Conservation (phyloP, 2,888 invertebrate genomes). For the Allygus modestus region DNA sequence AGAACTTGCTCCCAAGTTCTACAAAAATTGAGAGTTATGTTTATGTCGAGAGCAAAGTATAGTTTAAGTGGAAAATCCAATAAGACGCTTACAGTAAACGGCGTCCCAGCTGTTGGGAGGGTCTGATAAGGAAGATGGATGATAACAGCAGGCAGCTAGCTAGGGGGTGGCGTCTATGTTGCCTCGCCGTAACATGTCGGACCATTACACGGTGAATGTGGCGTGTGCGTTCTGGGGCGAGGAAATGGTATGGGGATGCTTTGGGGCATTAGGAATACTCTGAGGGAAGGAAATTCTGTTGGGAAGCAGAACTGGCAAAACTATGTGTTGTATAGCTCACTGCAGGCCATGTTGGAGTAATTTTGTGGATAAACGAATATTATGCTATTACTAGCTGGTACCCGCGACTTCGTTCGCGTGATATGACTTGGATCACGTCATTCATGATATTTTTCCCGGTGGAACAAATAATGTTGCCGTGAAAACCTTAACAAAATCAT, state of each 20-base stretch:
- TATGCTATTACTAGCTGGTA: too few relatives aligned
- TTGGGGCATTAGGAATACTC: neutral
- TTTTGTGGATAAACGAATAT: too few relatives aligned
- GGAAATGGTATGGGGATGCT: neutral
- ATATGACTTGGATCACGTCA: too few relatives aligned
- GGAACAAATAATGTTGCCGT: too few relatives aligned
- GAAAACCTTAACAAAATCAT: too few relatives aligned
- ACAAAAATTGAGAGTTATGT: slow-evolving; percentile 28
- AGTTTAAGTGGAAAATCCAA: slow-evolving; percentile 44
- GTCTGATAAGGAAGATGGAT: slow-evolving; percentile 52
- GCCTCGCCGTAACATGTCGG: neutral
- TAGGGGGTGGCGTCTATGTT: slow-evolving; percentile 7
- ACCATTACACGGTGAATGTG: neutral
- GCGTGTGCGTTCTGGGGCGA: neutral
- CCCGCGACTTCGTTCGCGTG: too few relatives aligned
- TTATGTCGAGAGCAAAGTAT: neutral
- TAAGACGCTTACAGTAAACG: slow-evolving; percentile 20
- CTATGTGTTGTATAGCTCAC: too few relatives aligned
- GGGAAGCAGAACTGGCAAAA: too few relatives aligned
- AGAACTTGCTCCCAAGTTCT: too few relatives aligned
- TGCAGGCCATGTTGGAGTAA: too few relatives aligned
- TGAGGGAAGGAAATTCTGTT: neutral
- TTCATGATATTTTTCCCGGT: too few relatives aligned
- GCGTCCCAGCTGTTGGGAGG: slow-evolving; percentile 34
- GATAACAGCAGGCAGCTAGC: slow-evolving; percentile 39